Evolutionary conservation across 2,888 invertebrate species (phyloP).

Genomic region (Cyclophora albipunctata): DNA sequence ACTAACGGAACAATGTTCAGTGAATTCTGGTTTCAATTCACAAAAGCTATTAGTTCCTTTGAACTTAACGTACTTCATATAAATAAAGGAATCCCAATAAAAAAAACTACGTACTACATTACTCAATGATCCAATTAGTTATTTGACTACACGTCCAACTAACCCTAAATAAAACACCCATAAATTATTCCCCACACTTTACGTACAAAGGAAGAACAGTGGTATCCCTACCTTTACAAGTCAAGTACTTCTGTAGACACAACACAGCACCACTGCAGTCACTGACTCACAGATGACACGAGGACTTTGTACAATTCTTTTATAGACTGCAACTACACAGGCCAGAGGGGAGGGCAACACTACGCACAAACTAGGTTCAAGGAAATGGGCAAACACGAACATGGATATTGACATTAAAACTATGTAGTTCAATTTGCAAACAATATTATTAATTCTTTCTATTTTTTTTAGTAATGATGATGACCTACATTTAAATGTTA

Average conservation of each 20-base stretch:
- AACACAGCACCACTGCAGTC: conserved; percentile 66
- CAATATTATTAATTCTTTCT: too few species aligned
- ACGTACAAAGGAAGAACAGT: too few species aligned
- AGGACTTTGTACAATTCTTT: conserved; percentile 53
- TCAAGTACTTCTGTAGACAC: conserved; percentile 44
- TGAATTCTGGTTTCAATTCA: too few species aligned
- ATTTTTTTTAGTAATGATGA: too few species aligned
- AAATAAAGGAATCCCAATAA: too few species aligned
- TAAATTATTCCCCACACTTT: conserved; percentile 2
- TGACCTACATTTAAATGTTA: too few species aligned
- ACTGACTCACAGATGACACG: conserved; percentile 63
- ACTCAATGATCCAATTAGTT: not conserved
- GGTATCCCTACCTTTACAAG: conserved; percentile 37
- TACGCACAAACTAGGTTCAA: conserved; percentile 35
- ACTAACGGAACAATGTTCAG: too few species aligned
- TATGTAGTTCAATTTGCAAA: not conserved
- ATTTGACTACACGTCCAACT: conserved; percentile 1
- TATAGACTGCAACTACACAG: conserved; percentile 59
- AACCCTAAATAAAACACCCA: conserved; percentile 6
- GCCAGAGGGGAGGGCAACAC: conserved; percentile 47
- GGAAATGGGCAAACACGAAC: conserved; percentile 24
- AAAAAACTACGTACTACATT: not conserved
- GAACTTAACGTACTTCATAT: too few species aligned
- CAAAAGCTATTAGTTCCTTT: too few species aligned
- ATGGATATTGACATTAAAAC: conserved; percentile 8